Evolutionary conservation across 2,888 invertebrate genomes (phyloP).

Genomic region (Molanna angustata): DNA sequence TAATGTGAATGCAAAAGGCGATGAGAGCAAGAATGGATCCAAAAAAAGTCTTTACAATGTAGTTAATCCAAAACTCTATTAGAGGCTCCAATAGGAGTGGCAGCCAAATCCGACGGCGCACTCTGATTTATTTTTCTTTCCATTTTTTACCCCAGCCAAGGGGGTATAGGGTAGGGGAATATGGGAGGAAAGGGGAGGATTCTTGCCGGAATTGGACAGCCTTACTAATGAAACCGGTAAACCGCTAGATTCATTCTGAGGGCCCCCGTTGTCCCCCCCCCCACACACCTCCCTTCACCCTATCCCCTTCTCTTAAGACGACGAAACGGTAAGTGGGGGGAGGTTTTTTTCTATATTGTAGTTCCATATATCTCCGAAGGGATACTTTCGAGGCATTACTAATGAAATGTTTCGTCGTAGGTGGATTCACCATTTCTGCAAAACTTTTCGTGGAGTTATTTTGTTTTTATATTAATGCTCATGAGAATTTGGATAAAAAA

Average conservation of each 20-base stretch:
- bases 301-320: constrained; percentile 8
- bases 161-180: neutral
- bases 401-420: too few species aligned
- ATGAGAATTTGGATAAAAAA: too few species aligned
- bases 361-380: too few species aligned
- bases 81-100: constrained; percentile 29
- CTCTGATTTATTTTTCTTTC: constrained; percentile 31
- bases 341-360: constrained; percentile 19
- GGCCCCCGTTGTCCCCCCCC: constrained; percentile 10
- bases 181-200: constrained; percentile 16
- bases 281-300: constrained; percentile 1
- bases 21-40: constrained; percentile 1
- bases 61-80: constrained; percentile 33
- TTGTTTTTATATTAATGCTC: too few species aligned
- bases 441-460: too few species aligned
- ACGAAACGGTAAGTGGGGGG: constrained; percentile 16
- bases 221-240: constrained; percentile 34
- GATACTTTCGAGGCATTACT: too few species aligned
- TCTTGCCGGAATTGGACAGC: constrained; percentile 32
- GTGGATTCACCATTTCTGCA: too few species aligned
- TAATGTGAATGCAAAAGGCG: too few species aligned
- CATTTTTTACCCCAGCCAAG: constrained; percentile 23
- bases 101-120: constrained; percentile 29
- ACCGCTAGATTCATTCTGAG: constrained; percentile 34
- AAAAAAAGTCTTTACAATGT: constrained; percentile 27